Conservation (phyloP, 1,140 invertebrate species). For the Achroia grisella region DNA sequence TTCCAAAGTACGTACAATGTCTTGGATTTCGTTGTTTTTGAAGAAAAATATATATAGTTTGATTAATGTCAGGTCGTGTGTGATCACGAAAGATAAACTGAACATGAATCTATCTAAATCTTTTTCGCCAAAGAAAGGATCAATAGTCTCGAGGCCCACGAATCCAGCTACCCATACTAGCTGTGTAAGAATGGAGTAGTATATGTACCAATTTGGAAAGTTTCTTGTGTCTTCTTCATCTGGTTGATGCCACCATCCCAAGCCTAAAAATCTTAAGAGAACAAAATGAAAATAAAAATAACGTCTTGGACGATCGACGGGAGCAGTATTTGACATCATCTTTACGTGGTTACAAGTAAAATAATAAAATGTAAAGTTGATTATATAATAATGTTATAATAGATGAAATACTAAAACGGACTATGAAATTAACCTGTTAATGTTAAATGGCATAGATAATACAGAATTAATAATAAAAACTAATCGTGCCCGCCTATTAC, state of each 20-base stretch:
- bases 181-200: slow-evolving; percentile 53
- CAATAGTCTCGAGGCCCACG: slow-evolving; percentile 60
- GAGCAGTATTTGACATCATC: neutral
- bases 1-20: slow-evolving; percentile 45
- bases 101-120: slow-evolving; percentile 63
- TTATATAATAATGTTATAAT: too few relatives aligned
- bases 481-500: too few relatives aligned
- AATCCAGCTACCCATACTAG: slow-evolving; percentile 57
- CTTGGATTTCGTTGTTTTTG: slow-evolving; percentile 51
- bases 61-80: slow-evolving; percentile 58
- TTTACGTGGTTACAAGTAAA: neutral
- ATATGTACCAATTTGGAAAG: slow-evolving; percentile 49
- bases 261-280: slow-evolving; percentile 44
- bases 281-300: slow-evolving; percentile 50
- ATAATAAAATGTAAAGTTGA: neutral
- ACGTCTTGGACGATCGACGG: slow-evolving; percentile 20
- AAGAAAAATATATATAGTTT: slow-evolving; percentile 62
- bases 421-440: slow-evolving; percentile 3
- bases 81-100: slow-evolving; percentile 61
- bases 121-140: slow-evolving; percentile 60
- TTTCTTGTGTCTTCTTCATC: slow-evolving; percentile 47
- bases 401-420: neutral
- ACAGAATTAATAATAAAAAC: too few relatives aligned
- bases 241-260: slow-evolving; percentile 66
- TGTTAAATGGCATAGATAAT: neutral